Base-by-base conservation (phyloP, 2,797 vertebrate genomes). In the Falco naumanni region DNA sequence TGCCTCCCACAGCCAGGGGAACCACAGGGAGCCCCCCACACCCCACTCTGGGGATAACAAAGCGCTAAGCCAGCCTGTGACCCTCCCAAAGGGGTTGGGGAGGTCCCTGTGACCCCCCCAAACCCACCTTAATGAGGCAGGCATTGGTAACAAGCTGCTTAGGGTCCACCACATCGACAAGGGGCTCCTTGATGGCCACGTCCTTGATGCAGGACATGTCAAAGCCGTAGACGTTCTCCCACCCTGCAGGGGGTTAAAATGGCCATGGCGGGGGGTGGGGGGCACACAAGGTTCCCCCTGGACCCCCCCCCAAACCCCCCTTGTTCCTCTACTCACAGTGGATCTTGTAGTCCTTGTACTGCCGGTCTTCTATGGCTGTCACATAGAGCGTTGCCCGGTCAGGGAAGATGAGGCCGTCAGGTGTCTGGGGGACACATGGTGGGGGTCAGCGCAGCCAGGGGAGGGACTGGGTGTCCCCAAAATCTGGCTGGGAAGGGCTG, bases 321-420 rank as follows among this genome's bases (percentile, higher is more conserved):
- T 41, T 41, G 41, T 41, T 41, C 41, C 41, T 41, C 41, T 41
- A 2, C 99, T 98, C 96, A 99, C 99, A 99, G 98, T 99, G 99
- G 96, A 99, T 99, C 95, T 99, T 99, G 97, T 99, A 99, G 97
- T 99, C 99, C 97, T 99, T 99, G 97, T 99, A 99, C 96, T 99
- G 99, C 75, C 99, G 91, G 95, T 99, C 99, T 96, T 99, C 99
- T 1, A 99, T 99, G 77, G 70, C 70, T 17, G 70, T 74, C 39
- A 74, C 70, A 31, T 99, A 99, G 39, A 99, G 98, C 0, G 99
- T 99, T 9, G 99, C 99, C 81, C 99, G 98, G 97, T 99, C 99
- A 2, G 99, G 99, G 88, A 99, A 99, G 87, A 99, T 99, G 65
- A 99, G 98, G 15, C 99, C 99, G 37, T 99, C 99, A 1, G 99